Conservation (phyloP, 2,113 vertebrate species). For the Prunella himalayana region DNA sequence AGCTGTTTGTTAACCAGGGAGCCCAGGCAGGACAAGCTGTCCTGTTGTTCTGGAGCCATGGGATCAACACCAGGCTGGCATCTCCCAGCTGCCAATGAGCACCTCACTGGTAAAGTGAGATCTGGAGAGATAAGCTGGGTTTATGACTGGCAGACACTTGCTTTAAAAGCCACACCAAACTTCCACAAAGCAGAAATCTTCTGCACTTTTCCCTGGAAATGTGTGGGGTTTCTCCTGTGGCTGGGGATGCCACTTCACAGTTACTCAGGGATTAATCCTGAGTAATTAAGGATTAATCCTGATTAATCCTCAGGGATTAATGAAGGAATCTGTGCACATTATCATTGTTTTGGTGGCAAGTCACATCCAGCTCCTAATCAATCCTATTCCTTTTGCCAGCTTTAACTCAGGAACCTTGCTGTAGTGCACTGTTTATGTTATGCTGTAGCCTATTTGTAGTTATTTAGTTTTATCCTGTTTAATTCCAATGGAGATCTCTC, state of each 20-base stretch:
- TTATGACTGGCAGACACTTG: neutral
- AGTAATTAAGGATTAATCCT: too few relatives aligned
- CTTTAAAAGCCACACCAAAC: neutral
- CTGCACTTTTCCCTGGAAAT: neutral
- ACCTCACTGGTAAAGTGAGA: neutral
- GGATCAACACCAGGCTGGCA: neutral
- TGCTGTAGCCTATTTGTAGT: neutral
- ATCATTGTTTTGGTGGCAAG: neutral
- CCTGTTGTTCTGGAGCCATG: neutral
- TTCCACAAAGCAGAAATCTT: neutral
- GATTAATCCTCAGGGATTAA: too few relatives aligned
- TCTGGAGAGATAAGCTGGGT: rapidly evolving
- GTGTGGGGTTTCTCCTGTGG: neutral
- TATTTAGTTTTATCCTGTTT: neutral
- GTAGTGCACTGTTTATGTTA: rapidly evolving
- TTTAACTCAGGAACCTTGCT: neutral
- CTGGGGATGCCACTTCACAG: neutral
- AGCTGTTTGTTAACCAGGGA: neutral
- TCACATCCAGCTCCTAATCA: neutral
- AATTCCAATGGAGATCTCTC: neutral
- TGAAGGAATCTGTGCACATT: neutral
- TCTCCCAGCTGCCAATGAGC: neutral
- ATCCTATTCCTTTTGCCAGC: neutral
- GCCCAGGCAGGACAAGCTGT: neutral
- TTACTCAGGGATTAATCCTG: too few relatives aligned